Percentiles rank a stretch among this genome's conserved stretches.
Evolutionary conservation across 2,888 invertebrate genomes (phyloP).

Genomic region (Noctuana brunneofusca): DNA sequence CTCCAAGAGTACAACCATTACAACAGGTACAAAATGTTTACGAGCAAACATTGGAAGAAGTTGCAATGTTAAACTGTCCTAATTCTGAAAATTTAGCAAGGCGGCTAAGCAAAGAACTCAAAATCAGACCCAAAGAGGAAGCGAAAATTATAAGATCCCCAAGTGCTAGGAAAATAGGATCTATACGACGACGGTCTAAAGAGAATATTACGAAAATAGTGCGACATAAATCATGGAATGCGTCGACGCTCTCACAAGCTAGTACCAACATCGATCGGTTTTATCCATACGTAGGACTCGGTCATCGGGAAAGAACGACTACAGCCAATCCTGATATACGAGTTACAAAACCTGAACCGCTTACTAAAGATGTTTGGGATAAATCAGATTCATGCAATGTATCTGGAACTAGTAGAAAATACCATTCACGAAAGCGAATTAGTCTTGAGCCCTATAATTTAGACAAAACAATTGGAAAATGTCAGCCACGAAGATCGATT

Average conservation of each 20-base stretch:
- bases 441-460: slow-evolving; percentile 62
- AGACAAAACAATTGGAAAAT: slow-evolving; percentile 62
- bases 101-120: slow-evolving; percentile 87
- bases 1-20: slow-evolving; percentile 77
- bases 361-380: slow-evolving; percentile 58
- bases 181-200: slow-evolving; percentile 87
- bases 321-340: slow-evolving; percentile 58
- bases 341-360: slow-evolving; percentile 47
- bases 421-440: slow-evolving; percentile 61
- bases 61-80: slow-evolving; percentile 84
- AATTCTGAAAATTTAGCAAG: slow-evolving; percentile 88
- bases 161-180: slow-evolving; percentile 91
- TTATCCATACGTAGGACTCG: slow-evolving; percentile 80
- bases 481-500: slow-evolving; percentile 65
- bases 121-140: slow-evolving; percentile 87
- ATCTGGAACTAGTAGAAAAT: slow-evolving; percentile 61
- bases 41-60: slow-evolving; percentile 88
- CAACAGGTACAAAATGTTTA: slow-evolving; percentile 88
- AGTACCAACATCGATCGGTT: slow-evolving; percentile 70
- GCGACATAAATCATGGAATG: slow-evolving; percentile 87
- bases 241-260: slow-evolving; percentile 69
- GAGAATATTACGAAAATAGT: slow-evolving; percentile 83
- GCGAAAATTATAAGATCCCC: slow-evolving; percentile 89
- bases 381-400: slow-evolving; percentile 58
- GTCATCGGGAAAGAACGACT: slow-evolving; percentile 69